Base-by-base conservation (phyloP, 2,113 vertebrate genomes). In the Eulemur rufifrons region DNA sequence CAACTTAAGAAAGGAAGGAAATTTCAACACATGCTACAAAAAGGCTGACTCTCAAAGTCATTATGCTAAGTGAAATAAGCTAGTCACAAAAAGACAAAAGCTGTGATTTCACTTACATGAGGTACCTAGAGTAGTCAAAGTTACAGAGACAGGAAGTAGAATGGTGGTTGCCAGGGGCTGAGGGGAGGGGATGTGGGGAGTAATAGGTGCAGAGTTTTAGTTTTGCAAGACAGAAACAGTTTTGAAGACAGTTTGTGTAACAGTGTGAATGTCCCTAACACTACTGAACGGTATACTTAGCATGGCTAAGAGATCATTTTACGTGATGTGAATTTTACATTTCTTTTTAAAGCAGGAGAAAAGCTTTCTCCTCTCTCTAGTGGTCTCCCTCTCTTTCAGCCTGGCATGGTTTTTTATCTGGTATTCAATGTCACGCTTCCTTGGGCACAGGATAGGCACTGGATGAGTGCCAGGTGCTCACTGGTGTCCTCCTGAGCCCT, bases 361-460 rank as follows among this genome's bases (percentile, higher is more conserved):
- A 37, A 42, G 12, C 34, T 68, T 77, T 37, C 66, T n/a, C 14
- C 34, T 63, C 39, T 56, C 50, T 74, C n/a, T 50, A 23, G 27
- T 18, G 18, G 7, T 39, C 61, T 89, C 42, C 42, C 69, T 50
- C n/a, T 77, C 8, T 73, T 29, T 45, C 3, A 6, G 4, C 12
- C 27, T 50, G 29, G 13, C 4, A 25, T 39, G 13, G 3, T 34
- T 63, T 61, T 45, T 39, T 45, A 12, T 42, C 56, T 50, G 39
- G 11, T 52, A 29, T 76, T 66, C 47, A 54, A 47, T 9, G 13
- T 39, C 20, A 12, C 1, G 2, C 7, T 47, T 3, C 50, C 34
- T 71, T 21, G 20, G 52, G 39, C 23, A 56, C 45, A 59, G 29
- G 27, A 29, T 25, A n/a, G 34, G 1, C 0, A 0, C 6, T 15